Base-by-base conservation (phyloP, 30 jellyfish, hydroid and myxozoan species). In the Hydra vulgaris region DNA sequence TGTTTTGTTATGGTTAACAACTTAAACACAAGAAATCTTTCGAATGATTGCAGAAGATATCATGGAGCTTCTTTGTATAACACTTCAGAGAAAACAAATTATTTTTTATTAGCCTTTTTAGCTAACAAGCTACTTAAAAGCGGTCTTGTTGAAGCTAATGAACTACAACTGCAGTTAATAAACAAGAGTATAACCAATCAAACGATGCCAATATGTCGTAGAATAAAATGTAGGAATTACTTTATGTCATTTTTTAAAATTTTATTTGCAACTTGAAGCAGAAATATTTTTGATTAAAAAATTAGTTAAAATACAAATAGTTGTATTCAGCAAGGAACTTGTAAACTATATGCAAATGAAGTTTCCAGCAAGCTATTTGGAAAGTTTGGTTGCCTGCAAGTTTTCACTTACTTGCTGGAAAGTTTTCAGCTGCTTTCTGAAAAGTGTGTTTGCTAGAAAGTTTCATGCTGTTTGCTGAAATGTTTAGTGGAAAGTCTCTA, bases 1-100 rank as follows among this genome's bases (percentile, higher is more conserved):
- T 83, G 91, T 1, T 83, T 76, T 21, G 20, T 26, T 22, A 79
- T 56, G 7, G 72, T 54, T 73, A 26, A 73, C 0, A 53, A 24
- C 0, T 78, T 21, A 74, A 26, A 12, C 12, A 8, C 21, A 20
- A 40, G 61, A 12, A 40, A 40, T 5, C 61, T 40, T 21, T 0
- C 55, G 18, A 26, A 0, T 21, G 67, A 40, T 12, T 40, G 61
- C 61, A 40, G 12, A 40, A 40, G 61, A 40, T 40, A 3, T 5
- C 61, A 40, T 40, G 61, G 61, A 12, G 12, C 12, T 40, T 5
- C 61, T 40, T 3, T 40, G 12, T 3, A 5, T 40, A 40, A 40
- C 12, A 40, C 61, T 40, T 40, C 61, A 40, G 61, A n/a, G n/a
- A n/a, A n/a, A n/a, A n/a, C 61, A 40, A 40, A 40, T 12, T 12